Conservation (phyloP, 2,797 vertebrate genomes). For the Sciurus carolinensis region DNA sequence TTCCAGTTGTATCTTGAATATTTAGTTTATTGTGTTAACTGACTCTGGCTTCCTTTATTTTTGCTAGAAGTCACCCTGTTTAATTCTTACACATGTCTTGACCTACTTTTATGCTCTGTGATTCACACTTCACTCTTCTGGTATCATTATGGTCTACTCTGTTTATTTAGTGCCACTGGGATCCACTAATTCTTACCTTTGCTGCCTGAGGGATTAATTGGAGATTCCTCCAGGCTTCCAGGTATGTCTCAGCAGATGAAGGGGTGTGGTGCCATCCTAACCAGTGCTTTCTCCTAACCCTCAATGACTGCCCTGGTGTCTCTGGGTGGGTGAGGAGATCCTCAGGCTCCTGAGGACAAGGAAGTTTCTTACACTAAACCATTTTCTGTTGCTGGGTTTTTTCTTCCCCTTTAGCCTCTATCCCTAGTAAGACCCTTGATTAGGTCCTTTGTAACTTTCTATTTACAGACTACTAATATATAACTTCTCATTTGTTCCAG, state of each 20-base stretch:
- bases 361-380: not conserved
- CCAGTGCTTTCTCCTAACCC: not conserved
- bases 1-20: not conserved
- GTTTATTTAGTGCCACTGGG: not conserved
- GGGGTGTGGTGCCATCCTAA: rapidly evolving
- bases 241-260: not conserved
- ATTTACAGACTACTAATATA: not conserved
- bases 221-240: not conserved
- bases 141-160: not conserved
- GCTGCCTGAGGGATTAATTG: not conserved
- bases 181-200: not conserved
- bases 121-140: not conserved
- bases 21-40: not conserved
- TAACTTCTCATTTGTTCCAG: not conserved
- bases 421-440: not conserved
- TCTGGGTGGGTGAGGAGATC: not conserved
- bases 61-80: not conserved
- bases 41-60: not conserved
- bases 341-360: rapidly evolving
- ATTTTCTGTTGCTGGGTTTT: not conserved
- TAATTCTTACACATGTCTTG: not conserved
- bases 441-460: not conserved
- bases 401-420: not conserved
- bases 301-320: not conserved
- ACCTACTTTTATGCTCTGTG: not conserved